Evolutionary conservation across 2,113 vertebrate species (phyloP).

Genomic region (Mus pahari): DNA sequence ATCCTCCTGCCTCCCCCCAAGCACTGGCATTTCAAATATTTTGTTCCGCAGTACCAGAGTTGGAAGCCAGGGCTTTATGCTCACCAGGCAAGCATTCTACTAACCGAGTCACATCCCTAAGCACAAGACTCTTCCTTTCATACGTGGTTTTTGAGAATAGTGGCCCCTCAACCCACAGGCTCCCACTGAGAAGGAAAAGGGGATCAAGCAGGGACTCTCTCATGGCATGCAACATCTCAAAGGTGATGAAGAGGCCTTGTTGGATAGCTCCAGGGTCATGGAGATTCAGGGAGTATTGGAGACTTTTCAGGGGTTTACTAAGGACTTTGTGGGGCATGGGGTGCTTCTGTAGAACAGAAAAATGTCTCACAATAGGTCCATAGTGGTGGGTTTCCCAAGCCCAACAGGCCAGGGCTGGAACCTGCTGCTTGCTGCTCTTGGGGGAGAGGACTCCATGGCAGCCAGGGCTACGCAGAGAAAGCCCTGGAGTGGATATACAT

Average conservation of each 20-base stretch:
- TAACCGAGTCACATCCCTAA: background rate
- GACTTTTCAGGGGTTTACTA: background rate
- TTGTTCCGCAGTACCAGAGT: background rate
- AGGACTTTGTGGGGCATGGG: no score
- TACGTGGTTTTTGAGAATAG: fast-evolving
- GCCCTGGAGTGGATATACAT: background rate
- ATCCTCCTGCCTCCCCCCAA: background rate
- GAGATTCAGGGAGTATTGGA: no score
- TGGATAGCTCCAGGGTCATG: fast-evolving
- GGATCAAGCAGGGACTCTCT: fast-evolving
- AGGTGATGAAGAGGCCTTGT: fast-evolving
- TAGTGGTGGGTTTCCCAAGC: fast-evolving
- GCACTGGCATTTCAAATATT: no score
- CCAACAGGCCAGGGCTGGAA: fast-evolving
- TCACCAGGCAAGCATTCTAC: no score
- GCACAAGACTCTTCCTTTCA: background rate
- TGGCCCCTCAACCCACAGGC: fast-evolving
- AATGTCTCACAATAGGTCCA: background rate
- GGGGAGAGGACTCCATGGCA: no score
- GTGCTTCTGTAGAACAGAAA: fast-evolving
- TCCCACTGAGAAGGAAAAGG: fast-evolving
- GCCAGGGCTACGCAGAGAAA: no score
- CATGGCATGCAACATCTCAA: fast-evolving
- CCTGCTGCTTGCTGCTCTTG: fast-evolving
- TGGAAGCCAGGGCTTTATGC: background rate